Base-by-base conservation (phyloP, 2,888 invertebrate genomes). In the Gastracanthus pulcherrimus region DNA sequence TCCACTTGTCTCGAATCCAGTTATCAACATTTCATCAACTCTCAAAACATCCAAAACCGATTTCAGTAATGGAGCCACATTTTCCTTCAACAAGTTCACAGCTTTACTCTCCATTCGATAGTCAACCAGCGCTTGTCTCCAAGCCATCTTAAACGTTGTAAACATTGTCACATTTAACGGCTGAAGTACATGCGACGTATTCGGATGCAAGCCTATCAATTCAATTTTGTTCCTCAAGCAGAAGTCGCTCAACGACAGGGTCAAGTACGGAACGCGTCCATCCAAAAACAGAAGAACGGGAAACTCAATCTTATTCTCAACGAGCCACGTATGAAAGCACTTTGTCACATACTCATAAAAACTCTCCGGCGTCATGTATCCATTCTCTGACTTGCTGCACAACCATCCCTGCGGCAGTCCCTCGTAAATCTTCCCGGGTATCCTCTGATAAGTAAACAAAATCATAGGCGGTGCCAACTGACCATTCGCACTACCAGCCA, bases 271-370 rank as follows among this genome's bases (percentile, higher is more conserved):
- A 34, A 69, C 41, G 74, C 83, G 83, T n/a, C 86, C 84, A 84
- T 87, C 84, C 19, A 86, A 48, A 80, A 86, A 87, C 16, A 87
- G 69, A 9, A 87, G 81, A 7, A 87, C 78, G n/a, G 86, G 86
- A 38, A 84, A 45, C 69, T 75, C 62, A 76, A 84, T 76, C 38
- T 83, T 71, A 36, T 60, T 79, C 69, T 86, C 60, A 19, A 78
- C 16, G 9, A 87, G 58, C 75, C 67, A 86, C 29, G 85, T 84
- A 34, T 81, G n/a, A 70, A 86, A 87, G 5, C 80, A 72, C 51
- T 85, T 84, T 7, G 82, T 76, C n/a, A 87, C 70, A 77, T 86
- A 87, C 60, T 86, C 85, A 71, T 78, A 86, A 77, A 87, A 86
- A 74, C 67, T 41, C 76, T 78, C 71, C 1, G 51, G 3, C 5